Conservation (phyloP, 2,888 invertebrate genomes). For the Heliconius aoede region DNA sequence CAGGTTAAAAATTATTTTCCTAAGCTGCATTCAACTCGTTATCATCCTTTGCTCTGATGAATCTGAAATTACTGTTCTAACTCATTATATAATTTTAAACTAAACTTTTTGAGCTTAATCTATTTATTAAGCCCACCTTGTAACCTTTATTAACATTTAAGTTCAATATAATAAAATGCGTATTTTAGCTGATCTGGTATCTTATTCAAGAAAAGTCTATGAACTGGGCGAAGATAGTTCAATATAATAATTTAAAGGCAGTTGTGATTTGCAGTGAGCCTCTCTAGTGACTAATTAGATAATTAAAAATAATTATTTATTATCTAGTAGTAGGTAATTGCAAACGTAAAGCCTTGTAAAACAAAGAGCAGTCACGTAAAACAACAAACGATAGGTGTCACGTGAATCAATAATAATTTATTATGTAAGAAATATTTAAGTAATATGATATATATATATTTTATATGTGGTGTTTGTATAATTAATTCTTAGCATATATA, state of each 20-base stretch:
- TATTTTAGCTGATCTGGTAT: neutral
- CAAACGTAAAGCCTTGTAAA: too few species aligned
- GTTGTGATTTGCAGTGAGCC: slow-evolving; percentile 10
- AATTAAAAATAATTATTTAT: too few species aligned
- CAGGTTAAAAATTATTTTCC: neutral
- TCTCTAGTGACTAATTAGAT: neutral
- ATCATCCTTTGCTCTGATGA: too few species aligned
- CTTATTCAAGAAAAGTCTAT: neutral
- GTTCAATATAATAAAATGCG: too few species aligned
- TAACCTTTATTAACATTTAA: too few species aligned
- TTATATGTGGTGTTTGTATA: neutral
- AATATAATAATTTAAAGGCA: slow-evolving; percentile 15
- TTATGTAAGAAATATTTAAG: neutral
- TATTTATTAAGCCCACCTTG: too few species aligned
- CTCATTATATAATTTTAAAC: too few species aligned
- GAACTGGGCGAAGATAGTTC: neutral
- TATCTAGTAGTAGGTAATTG: too few species aligned
- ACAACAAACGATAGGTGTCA: neutral
- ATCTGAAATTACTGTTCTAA: too few species aligned
- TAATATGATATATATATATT: neutral
- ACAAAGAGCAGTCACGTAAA: neutral
- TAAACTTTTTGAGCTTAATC: too few species aligned
- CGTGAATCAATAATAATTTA: neutral
- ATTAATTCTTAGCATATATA: neutral
- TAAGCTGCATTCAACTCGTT: neutral